phyloP scores from a whole-genome alignment of 2,797 vertebrate species.

The Hipposideros larvatus region DNA sequence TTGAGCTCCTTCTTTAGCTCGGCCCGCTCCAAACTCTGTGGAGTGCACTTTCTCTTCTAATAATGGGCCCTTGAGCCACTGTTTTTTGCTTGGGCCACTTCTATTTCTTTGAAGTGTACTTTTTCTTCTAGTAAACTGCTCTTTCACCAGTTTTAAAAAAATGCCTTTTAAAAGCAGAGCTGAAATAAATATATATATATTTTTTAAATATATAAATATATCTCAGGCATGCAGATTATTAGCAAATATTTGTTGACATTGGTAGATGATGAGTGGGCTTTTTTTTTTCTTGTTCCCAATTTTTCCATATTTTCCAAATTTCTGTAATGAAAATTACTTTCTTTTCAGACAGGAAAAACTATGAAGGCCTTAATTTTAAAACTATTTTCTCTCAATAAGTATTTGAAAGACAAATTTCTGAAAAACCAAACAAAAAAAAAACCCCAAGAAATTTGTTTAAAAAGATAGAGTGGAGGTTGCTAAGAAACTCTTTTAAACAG shows the following conservation, averaged over 20 bases:
- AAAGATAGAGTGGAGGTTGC: neutral
- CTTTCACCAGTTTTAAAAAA: too few species aligned
- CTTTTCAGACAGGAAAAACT: neutral
- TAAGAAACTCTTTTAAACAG: neutral
- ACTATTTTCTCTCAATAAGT: slow-evolving; percentile 11
- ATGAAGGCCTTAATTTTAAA: slow-evolving; percentile 8
- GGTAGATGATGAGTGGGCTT: neutral
- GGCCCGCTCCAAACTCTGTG: too few species aligned
- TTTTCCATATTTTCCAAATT: slow-evolving; percentile 13
- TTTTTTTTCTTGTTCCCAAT: neutral
- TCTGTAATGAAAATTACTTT: neutral
- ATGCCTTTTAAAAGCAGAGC: neutral
- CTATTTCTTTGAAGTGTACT: too few species aligned
- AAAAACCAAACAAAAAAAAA: neutral
- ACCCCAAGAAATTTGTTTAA: neutral
- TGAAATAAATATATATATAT: neutral
- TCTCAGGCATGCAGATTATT: neutral
- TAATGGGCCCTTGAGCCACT: too few species aligned
- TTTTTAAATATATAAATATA: neutral
- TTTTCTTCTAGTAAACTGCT: too few species aligned
- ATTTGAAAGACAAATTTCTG: slow-evolving; percentile 53
- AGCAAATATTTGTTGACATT: neutral
- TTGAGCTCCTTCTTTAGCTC: too few species aligned
- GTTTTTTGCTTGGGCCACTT: too few species aligned
- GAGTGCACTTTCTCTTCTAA: too few species aligned